These are phyloP conservation scores for Andricus curvator DNA, from an alignment of 2,888 invertebrate genomes.

Conservation along the genomic window DNA sequence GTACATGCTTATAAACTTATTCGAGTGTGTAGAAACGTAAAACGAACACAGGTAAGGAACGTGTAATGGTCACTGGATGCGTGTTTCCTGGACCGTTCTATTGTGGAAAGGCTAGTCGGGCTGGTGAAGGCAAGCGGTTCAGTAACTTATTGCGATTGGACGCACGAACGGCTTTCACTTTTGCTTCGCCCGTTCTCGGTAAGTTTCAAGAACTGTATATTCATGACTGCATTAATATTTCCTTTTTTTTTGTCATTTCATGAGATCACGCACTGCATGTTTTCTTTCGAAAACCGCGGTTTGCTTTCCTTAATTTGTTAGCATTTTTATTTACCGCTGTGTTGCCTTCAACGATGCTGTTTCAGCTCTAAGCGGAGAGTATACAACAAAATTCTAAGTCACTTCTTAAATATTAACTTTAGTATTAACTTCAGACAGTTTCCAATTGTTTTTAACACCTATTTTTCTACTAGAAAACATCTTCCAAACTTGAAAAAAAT, in stretches of 20 bases:
- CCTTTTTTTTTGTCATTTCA: conserved; percentile 50
- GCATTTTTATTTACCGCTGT: not conserved
- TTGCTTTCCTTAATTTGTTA: conserved; percentile 4
- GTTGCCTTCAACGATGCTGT: too few relatives aligned
- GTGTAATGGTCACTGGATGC: too few relatives aligned
- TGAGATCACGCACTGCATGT: conserved; percentile 22
- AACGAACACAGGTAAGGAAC: too few relatives aligned
- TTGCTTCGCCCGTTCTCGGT: conserved; percentile 48
- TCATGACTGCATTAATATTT: conserved; percentile 51
- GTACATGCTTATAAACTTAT: too few relatives aligned
- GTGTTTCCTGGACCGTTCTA: too few relatives aligned
- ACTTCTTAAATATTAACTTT: too few relatives aligned
- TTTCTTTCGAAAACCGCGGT: not conserved
- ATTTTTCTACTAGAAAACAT: too few relatives aligned
- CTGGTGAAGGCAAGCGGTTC: conserved; percentile 3
- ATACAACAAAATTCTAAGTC: too few relatives aligned
- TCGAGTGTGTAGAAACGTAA: too few relatives aligned
- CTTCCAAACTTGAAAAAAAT: too few relatives aligned
- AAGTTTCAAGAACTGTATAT: conserved; percentile 46
- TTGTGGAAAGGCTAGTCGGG: conserved; percentile 15
- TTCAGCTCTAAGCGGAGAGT: not conserved
- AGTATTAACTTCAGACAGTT: too few relatives aligned
- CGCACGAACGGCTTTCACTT: conserved; percentile 50
- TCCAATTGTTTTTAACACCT: too few relatives aligned
- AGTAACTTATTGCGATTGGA: conserved; percentile 23